Conservation (phyloP, 2,888 invertebrate species). For the Halocaridina rubra region DNA sequence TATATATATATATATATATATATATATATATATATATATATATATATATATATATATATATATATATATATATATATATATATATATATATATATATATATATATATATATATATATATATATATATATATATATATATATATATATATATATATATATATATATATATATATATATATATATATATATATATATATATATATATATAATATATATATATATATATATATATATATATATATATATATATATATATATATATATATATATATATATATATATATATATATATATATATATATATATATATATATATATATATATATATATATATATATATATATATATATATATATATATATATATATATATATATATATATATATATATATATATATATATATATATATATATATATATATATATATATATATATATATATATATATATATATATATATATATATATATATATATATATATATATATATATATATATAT, state of each 20-base stretch:
- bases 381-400: background rate
- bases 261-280: background rate
- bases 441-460: background rate
- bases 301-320: background rate
- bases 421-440: background rate
- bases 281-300: background rate
- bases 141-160: background rate
- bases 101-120: background rate
- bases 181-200: background rate
- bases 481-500: background rate
- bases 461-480: background rate
- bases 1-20: background rate
- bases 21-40: background rate
- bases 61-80: background rate
- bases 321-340: background rate
- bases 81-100: background rate
- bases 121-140: background rate
- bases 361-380: too few relatives aligned
- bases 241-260: background rate
- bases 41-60: background rate
- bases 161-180: too few relatives aligned
- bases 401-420: background rate
- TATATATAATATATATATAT: background rate
- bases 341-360: background rate
- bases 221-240: background rate